Evolutionary conservation across 2,888 invertebrate species (phyloP).

Genomic region (Proisotoma minuta): DNA sequence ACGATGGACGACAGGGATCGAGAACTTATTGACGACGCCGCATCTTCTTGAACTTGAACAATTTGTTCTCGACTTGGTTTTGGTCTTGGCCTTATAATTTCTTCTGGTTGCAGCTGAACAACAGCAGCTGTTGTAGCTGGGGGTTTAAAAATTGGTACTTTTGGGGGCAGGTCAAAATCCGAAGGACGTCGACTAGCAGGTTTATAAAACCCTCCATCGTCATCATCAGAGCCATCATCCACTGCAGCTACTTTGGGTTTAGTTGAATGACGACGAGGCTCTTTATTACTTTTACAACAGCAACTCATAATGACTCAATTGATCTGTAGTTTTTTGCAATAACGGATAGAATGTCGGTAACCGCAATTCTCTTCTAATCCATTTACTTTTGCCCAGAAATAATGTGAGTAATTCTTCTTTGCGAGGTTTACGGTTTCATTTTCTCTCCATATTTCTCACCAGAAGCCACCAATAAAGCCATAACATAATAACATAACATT

Average conservation of each 20-base stretch:
- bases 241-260: constrained; percentile 5
- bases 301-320: constrained; percentile 30
- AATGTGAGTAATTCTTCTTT: no score
- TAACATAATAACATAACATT: no score
- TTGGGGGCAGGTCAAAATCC: constrained; percentile 39
- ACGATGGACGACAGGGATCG: constrained; percentile 32
- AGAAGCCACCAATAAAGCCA: no score
- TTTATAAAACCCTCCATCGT: constrained; percentile 31
- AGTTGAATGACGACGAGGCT: constrained; percentile 21
- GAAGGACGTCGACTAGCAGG: constrained; percentile 26
- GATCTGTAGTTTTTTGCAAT: no score
- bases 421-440: no score
- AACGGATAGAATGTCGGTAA: no score
- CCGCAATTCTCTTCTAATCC: no score
- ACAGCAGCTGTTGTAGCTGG: constrained; percentile 22
- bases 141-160: constrained; percentile 44
- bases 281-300: constrained; percentile 29
- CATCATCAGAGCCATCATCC: constrained; percentile 23
- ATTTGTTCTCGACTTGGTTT: constrained; percentile 8
- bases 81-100: not conserved
- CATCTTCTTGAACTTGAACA: constrained; percentile 25
- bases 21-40: constrained; percentile 39
- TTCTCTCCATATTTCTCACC: no score
- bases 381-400: no score
- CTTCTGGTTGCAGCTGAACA: not conserved